Conservation (phyloP, 2,113 vertebrate species). For the Scartelaos histophorus region DNA sequence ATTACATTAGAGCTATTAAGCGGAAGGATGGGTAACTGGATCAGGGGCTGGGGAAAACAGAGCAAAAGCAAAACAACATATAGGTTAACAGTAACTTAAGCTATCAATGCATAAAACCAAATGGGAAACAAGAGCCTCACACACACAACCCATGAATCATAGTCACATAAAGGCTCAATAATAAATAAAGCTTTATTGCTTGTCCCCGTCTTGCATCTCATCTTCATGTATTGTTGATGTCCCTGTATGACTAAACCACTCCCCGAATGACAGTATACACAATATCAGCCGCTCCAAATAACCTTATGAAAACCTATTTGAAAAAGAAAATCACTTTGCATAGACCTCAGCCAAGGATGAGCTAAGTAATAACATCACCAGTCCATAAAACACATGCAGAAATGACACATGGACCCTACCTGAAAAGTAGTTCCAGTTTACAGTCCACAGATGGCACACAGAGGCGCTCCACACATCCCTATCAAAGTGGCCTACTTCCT, state of each 20-base stretch:
- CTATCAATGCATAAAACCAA: constrained; percentile 10
- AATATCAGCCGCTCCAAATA: constrained; percentile 32
- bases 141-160: constrained; percentile 9
- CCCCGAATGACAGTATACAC: constrained; percentile 37
- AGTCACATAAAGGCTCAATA: constrained; percentile 41
- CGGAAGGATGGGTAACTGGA: constrained; percentile 8
- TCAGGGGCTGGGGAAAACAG: constrained; percentile 9
- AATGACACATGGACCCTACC: constrained; percentile 47
- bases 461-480: constrained; percentile 61
- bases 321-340: constrained; percentile 19
- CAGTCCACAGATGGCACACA: constrained; percentile 60
- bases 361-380: neutral
- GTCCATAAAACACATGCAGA: constrained; percentile 7
- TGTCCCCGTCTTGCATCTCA: constrained; percentile 39
- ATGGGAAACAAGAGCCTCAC: neutral
- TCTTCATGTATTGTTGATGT: constrained; percentile 20
- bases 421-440: constrained; percentile 66
- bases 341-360: neutral
- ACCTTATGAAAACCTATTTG: neutral
- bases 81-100: neutral
- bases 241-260: constrained; percentile 38
- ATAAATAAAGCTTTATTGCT: constrained; percentile 57
- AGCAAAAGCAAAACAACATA: neutral
- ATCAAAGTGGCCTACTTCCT: constrained; percentile 73
- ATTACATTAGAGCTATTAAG: constrained; percentile 24